Evolutionary conservation across 2,888 invertebrate genomes (phyloP).

Genomic region (Clusia tigrina): DNA sequence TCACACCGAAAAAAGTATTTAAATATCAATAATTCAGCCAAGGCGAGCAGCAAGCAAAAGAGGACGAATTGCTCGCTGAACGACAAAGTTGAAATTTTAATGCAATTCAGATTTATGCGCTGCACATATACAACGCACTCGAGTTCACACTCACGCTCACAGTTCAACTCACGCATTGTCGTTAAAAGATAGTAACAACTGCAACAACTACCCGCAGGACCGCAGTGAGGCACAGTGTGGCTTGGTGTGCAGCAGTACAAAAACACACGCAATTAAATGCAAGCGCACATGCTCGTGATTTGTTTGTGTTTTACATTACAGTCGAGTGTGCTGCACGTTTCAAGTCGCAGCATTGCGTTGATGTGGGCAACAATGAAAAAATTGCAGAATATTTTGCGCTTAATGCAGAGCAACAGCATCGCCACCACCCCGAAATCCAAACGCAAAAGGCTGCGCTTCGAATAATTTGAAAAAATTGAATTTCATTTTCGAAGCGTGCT

Average conservation of each 20-base stretch:
- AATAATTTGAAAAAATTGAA: background rate
- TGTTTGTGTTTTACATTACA: too few species aligned
- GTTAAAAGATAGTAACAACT: background rate
- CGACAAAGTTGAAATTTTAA: conserved; percentile 57
- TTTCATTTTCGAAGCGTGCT: background rate
- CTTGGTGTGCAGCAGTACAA: too few species aligned
- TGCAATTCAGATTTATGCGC: conserved; percentile 53
- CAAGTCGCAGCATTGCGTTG: too few species aligned
- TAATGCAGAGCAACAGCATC: too few species aligned
- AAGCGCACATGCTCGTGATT: too few species aligned
- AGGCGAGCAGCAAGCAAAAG: conserved; percentile 55
- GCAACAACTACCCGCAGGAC: too few species aligned
- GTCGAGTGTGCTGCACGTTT: too few species aligned
- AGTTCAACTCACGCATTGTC: conserved; percentile 21
- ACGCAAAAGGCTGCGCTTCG: background rate
- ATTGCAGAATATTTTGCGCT: too few species aligned
- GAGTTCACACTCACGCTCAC: conserved; percentile 12
- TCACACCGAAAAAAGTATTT: conserved; percentile 18
- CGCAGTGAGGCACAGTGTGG: background rate
- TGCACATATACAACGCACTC: conserved; percentile 11
- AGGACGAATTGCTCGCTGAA: conserved; percentile 34
- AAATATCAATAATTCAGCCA: conserved; percentile 56
- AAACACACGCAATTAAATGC: background rate
- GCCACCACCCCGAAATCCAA: too few species aligned
- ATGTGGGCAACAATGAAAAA: too few species aligned